A percentile compares a stretch with the other conserved stretches of the same genome.
phyloP scores from a whole-genome alignment of 2,797 vertebrate genomes.

The Linurgus olivaceus region DNA sequence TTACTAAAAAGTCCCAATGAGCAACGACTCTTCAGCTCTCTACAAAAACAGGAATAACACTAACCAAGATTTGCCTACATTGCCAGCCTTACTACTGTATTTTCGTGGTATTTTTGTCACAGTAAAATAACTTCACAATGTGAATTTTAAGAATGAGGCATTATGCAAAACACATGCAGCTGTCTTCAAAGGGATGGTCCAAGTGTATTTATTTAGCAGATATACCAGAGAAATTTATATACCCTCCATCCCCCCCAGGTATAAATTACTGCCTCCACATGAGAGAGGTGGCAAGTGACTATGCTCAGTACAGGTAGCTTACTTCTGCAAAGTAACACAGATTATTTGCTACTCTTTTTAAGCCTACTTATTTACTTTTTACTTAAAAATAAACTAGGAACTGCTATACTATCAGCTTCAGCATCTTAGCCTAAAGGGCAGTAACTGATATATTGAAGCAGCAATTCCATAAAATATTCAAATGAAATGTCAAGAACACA shows the following conservation, averaged over 20 bases:
- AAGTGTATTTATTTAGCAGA: neutral
- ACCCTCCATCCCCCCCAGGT: fast-evolving
- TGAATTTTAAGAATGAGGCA: neutral
- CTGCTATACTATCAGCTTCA: neutral
- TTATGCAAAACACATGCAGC: neutral
- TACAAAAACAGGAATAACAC: neutral
- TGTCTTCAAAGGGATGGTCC: neutral
- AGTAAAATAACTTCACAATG: neutral
- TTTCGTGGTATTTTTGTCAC: neutral
- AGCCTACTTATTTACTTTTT: neutral
- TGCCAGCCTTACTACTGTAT: neutral
- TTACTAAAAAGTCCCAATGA: neutral
- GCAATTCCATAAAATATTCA: conserved; percentile 2
- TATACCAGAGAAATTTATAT: neutral
- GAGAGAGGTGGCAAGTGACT: neutral
- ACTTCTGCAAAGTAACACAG: neutral
- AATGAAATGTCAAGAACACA: conserved; percentile 1
- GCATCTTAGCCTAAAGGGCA: neutral
- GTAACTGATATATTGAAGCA: neutral
- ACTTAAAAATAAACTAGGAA: neutral
- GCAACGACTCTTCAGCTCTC: neutral
- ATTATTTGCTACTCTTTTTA: neutral
- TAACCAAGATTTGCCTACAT: neutral
- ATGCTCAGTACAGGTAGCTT: neutral
- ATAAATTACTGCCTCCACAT: neutral